Percentiles rank a stretch among this genome's conserved stretches.
Evolutionary conservation across 2,888 invertebrate genomes (phyloP).

Genomic region (Rhogogaster chlorosoma): DNA sequence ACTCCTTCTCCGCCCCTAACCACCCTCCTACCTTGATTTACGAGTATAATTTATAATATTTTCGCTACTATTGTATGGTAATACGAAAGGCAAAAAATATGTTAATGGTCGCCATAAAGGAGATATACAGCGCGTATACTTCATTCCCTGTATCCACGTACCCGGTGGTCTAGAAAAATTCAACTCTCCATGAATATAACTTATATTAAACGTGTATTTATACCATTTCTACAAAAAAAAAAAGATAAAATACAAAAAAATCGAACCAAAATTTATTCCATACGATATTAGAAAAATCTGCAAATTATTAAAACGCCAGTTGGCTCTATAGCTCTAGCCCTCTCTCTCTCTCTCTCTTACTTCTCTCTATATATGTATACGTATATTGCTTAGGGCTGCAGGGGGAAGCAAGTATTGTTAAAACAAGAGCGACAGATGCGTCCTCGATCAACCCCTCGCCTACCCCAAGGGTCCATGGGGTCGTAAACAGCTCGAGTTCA

Average conservation of each 20-base stretch:
- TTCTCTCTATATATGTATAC: not conserved
- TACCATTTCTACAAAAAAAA: no score
- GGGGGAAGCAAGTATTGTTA: constrained; percentile 37
- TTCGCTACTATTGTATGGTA: constrained; percentile 77
- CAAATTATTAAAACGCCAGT: not conserved
- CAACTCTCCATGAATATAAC: not conserved
- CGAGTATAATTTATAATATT: constrained; percentile 76
- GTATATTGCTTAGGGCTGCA: not conserved
- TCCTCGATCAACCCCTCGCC: constrained; percentile 41
- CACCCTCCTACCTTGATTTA: constrained; percentile 71
- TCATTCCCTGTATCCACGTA: constrained; percentile 72
- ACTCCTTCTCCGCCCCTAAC: constrained; percentile 56
- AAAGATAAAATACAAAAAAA: not conserved
- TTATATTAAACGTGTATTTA: not conserved
- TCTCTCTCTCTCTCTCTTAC: not conserved
- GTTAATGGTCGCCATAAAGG: constrained; percentile 77
- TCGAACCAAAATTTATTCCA: not conserved
- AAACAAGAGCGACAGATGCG: constrained; percentile 60
- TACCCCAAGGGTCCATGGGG: constrained; percentile 7
- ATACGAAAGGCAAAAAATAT: constrained; percentile 76
- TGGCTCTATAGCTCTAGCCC: not conserved
- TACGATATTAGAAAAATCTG: not conserved
- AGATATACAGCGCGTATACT: constrained; percentile 75
- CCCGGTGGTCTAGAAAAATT: constrained; percentile 70
- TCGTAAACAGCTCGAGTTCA: constrained; percentile 53